Base-by-base conservation (phyloP, 2,113 vertebrate genomes). In the Psammodynastes pulverulentus region DNA sequence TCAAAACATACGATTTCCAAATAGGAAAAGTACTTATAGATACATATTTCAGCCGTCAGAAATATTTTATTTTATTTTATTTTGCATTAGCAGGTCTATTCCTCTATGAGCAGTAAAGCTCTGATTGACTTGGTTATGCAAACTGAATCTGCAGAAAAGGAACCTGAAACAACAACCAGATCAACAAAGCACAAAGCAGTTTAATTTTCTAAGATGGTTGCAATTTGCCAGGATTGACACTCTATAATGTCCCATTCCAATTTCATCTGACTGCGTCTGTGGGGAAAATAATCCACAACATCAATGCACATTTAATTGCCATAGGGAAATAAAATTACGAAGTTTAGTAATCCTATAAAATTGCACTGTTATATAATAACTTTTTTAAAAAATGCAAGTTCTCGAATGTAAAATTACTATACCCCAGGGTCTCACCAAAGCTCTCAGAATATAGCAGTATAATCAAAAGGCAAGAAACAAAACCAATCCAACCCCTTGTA, bases 261-360 rank as follows among this genome's bases (percentile, higher is more conserved):
- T 96, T 97, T 95, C 94, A 96, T 96, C 96, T 95, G 96, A 93
- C 94, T 96, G 96, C 95, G 95, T 95, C 96, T 87, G 94, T 95
- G 93, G 54, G 91, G 93, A 96, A 97, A 96, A 97, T 10, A 79
- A 93, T 97, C 96, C 93, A 72, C 97, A 96, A 96, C 96, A 96
- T 95, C 96, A 91, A 90, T 96, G 90, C 95, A 93, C 95, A 95
- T 94, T 97, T 97, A 98, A 98, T 97, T 97, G 96, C 97, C 96
- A 97, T 87, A 96, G 95, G 91, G 95, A 97, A 97, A 97, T 97
- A 98, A 98, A 97, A 97, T 97, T 95, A 96, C 13, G 13, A 97
- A 97, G 92, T 97, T 97, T 97, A 97, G 96, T 96, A 96, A 97
- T 97, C 95, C 93, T 94, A 96, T 97, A 97, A 97, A 97, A 97